Evolutionary conservation across 1,140 invertebrate genomes (phyloP), one percentile per base, ranked within the genome.

Genomic region (Antheraea pernyi): DNA sequence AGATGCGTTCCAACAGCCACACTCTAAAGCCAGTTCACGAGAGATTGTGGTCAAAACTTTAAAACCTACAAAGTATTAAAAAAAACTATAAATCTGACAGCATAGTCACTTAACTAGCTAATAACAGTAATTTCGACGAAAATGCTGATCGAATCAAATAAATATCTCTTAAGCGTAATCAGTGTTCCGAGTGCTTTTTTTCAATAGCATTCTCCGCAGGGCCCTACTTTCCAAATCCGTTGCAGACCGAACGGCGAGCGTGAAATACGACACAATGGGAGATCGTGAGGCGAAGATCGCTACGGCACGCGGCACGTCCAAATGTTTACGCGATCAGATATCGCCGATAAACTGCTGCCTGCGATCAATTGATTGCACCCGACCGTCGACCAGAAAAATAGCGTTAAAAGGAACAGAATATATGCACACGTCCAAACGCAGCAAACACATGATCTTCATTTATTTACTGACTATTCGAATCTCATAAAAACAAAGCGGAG

Each of bases 251-350:
- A 65, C 73, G n/a, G 72, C 79, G 67, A 75, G 74, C 81, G 73
- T 83, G 79, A 79, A 78, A 79, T 73, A 73, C 71, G 68, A 75
- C 73, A 83, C 80, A 83, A 83, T 76, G 67, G 46, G 74, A 73
- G 64, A 46, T 83, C 81, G 81, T 81, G 81, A 79, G 67, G 68
- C 68, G 67, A 37, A 10, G 59, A 30, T 58, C 65, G 72, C 71
- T 65, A 59, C 68, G 59, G 59, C 72, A 72, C 72, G 75, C 75
- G 67, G 69, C 46, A 75, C 73, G 78, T 80, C 78, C 78, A 79
- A 83, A 84, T 82, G 80, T 84, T 84, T 80, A 82, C 75, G 79
- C 76, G 81, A 79, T 77, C 74, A 73, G 78, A 82, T 84, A 71
- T 71, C 71, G 78, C 77, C 77, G 73, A 74, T 78, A 71, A 70